These are phyloP conservation scores for Nibea coibor DNA, from an alignment of 2,113 vertebrate genomes.

Conservation along the genomic window DNA sequence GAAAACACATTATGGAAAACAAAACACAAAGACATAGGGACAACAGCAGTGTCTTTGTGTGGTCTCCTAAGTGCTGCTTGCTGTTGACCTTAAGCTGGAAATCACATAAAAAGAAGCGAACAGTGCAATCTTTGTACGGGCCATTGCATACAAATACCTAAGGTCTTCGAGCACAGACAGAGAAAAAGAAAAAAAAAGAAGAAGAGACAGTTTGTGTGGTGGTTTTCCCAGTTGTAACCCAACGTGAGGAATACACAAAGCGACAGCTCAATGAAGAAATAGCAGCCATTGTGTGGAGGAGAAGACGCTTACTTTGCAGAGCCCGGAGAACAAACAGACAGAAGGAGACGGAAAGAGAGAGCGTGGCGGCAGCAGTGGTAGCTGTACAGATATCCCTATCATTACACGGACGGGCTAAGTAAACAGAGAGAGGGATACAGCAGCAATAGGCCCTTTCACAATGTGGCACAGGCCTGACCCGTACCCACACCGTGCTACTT, in stretches of 20 bases:
- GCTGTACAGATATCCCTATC: slow-evolving; percentile 65
- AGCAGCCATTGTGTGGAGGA: slow-evolving; percentile 22
- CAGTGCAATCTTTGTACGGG: slow-evolving; percentile 50
- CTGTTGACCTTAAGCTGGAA: slow-evolving; percentile 39
- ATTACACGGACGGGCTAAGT: slow-evolving; percentile 63
- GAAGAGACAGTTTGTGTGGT: background rate
- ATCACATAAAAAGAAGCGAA: slow-evolving; percentile 41
- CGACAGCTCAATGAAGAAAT: slow-evolving; percentile 6
- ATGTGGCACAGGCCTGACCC: slow-evolving; percentile 36
- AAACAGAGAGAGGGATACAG: slow-evolving; percentile 59
- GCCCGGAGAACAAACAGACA: slow-evolving; percentile 6
- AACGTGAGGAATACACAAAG: slow-evolving; percentile 11
- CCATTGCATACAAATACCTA: slow-evolving; percentile 28
- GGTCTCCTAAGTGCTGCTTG: background rate
- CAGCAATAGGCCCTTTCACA: slow-evolving; percentile 50
- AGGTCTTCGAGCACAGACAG: slow-evolving; percentile 24
- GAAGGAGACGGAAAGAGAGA: slow-evolving; percentile 38
- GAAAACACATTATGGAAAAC: slow-evolving; percentile 33
- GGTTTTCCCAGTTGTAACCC: background rate
- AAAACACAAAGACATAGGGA: slow-evolving; percentile 4
- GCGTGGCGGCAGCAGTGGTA: slow-evolving; percentile 46
- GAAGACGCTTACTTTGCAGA: slow-evolving; percentile 34
- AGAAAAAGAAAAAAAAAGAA: background rate
- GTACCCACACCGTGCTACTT: slow-evolving; percentile 55
- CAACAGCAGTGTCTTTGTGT: slow-evolving; percentile 50